A percentile compares a stretch with the other conserved stretches of the same genome.
Conservation (phyloP, 2,113 vertebrate genomes). For the Pyxicephalus adspersus region DNA sequence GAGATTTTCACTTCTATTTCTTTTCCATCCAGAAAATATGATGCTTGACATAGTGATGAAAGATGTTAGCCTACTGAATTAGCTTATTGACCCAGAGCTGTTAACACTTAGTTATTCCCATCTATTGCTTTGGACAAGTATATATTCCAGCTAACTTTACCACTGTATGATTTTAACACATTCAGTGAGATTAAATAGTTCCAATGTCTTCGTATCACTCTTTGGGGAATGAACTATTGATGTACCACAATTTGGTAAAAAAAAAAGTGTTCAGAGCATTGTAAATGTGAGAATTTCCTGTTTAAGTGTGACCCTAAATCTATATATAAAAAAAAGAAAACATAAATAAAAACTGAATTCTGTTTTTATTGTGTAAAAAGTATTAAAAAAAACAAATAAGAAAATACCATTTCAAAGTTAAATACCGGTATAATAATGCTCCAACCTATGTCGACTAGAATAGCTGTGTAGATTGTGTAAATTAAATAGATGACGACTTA, state of each 20-base stretch:
- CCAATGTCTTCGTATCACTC: not conserved
- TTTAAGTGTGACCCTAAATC: not conserved
- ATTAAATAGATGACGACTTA: too few relatives aligned
- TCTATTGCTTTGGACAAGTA: constrained; percentile 2
- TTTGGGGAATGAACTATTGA: not conserved
- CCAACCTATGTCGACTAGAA: too few relatives aligned
- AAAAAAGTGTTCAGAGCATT: not conserved
- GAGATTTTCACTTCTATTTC: too few relatives aligned
- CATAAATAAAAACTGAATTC: too few relatives aligned
- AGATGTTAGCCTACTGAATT: constrained; percentile 1
- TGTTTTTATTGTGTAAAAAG: too few relatives aligned
- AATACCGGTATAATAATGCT: too few relatives aligned
- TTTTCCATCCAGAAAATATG: too few relatives aligned
- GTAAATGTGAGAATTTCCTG: not conserved
- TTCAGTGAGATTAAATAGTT: not conserved
- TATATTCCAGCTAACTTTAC: constrained; percentile 11
- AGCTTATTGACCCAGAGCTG: constrained; percentile 5
- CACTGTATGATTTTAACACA: constrained; percentile 2
- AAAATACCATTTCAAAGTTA: too few relatives aligned
- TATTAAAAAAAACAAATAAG: too few relatives aligned
- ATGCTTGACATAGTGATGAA: constrained; percentile 2
- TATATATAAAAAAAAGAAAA: too few relatives aligned
- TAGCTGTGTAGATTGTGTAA: too few relatives aligned
- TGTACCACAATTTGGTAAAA: not conserved
- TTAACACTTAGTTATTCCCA: constrained; percentile 13